These are phyloP conservation scores for Silvanus unidentatus DNA, from an alignment of 2,888 invertebrate species.

Conservation along the genomic window DNA sequence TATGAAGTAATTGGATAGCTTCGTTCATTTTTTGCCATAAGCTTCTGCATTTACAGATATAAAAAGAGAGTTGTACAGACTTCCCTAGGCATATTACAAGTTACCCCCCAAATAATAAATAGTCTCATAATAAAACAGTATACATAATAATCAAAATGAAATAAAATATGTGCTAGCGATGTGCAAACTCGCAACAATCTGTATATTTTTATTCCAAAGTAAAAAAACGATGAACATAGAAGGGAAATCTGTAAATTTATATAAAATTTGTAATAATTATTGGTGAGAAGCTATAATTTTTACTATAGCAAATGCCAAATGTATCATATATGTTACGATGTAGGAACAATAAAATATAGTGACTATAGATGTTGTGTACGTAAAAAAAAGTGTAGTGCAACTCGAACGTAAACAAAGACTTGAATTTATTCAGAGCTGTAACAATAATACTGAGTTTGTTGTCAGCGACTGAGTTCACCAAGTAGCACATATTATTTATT, in stretches of 20 bases:
- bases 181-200: too few species aligned
- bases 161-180: too few species aligned
- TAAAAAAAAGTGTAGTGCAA: constrained; percentile 42
- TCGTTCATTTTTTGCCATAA: constrained; percentile 28
- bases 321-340: constrained; percentile 45
- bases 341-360: constrained; percentile 38
- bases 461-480: constrained; percentile 30
- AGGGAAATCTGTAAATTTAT: background rate
- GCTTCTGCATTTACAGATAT: constrained; percentile 21
- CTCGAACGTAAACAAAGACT: constrained; percentile 26
- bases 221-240: background rate
- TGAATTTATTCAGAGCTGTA: background rate
- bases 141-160: too few species aligned
- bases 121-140: too few species aligned
- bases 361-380: constrained; percentile 44
- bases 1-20: constrained; percentile 22
- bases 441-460: constrained; percentile 25
- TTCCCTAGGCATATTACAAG: too few species aligned
- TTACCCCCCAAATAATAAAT: too few species aligned
- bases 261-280: background rate
- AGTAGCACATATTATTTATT: constrained; percentile 33
- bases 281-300: constrained; percentile 25
- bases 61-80: background rate
- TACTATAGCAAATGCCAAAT: constrained; percentile 45
- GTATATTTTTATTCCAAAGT: background rate